Conservation (phyloP, 2,113 vertebrate species). For the Vulpes ferrilata region DNA sequence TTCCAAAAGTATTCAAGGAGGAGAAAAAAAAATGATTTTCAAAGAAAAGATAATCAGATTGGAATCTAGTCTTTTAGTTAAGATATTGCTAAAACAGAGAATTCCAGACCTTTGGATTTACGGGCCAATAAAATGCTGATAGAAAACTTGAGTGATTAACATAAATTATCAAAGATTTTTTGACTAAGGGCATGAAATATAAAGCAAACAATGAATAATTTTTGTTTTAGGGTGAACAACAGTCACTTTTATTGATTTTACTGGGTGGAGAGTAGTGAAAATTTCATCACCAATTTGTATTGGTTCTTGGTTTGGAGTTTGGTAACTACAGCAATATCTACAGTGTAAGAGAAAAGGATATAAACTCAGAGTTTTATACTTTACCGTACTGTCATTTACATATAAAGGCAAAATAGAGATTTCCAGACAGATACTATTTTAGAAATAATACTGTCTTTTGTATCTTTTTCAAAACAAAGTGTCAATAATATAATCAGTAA, state of each 20-base stretch:
- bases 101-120: slow-evolving; percentile 30
- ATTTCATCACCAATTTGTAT: neutral
- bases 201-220: neutral
- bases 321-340: neutral
- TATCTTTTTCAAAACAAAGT: neutral
- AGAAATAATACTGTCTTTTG: slow-evolving; percentile 29
- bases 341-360: neutral
- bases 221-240: neutral
- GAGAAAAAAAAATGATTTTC: neutral
- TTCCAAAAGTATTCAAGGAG: neutral
- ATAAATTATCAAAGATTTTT: neutral
- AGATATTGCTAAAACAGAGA: slow-evolving; percentile 6
- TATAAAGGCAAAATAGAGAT: neutral
- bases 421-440: neutral
- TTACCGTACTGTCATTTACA: neutral
- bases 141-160: neutral
- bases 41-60: slow-evolving; percentile 29
- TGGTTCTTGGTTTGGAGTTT: neutral
- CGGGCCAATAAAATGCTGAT: slow-evolving; percentile 10
- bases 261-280: neutral
- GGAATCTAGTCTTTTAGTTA: neutral
- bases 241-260: neutral
- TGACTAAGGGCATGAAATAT: neutral
- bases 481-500: slow-evolving; percentile 8
- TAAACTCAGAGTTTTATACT: neutral